A percentile compares a stretch with the other conserved stretches of the same genome.
Evolutionary conservation across 2,888 invertebrate genomes (phyloP).

Genomic region (Ormia ochracea): DNA sequence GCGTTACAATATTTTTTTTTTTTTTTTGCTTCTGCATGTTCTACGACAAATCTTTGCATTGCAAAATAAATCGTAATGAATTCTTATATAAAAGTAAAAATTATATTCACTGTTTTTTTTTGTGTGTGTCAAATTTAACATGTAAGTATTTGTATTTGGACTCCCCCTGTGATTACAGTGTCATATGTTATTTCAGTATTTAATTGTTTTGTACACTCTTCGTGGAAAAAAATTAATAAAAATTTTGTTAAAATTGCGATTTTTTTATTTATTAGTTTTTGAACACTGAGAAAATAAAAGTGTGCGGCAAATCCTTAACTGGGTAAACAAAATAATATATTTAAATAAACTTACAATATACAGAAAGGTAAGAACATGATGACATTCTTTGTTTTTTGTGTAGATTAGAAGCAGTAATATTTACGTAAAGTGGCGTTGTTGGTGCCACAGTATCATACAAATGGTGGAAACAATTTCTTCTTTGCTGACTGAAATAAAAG

Average conservation of each 20-base stretch:
- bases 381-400: no score
- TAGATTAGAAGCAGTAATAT: no score
- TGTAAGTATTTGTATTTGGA: background rate
- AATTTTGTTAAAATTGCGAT: constrained; percentile 39
- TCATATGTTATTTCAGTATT: constrained; percentile 50
- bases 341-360: no score
- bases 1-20: background rate
- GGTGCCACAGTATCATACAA: no score
- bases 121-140: no score
- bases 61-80: constrained; percentile 19
- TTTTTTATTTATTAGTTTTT: background rate
- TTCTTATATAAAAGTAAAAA: constrained; percentile 29
- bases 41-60: constrained; percentile 50
- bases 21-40: constrained; percentile 3
- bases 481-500: no score
- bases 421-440: no score
- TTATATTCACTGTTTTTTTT: constrained; percentile 12
- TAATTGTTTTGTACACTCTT: constrained; percentile 14
- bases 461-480: no score
- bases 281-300: no score
- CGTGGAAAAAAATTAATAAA: background rate
- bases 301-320: no score
- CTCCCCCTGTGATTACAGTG: constrained; percentile 49
- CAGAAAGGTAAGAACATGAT: no score
- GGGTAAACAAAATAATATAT: no score